A percentile compares a stretch with the other conserved stretches of the same genome.
These are phyloP conservation scores for Chiroxiphia lanceolata DNA, from an alignment of 2,797 vertebrate genomes.

Conservation along the genomic window DNA sequence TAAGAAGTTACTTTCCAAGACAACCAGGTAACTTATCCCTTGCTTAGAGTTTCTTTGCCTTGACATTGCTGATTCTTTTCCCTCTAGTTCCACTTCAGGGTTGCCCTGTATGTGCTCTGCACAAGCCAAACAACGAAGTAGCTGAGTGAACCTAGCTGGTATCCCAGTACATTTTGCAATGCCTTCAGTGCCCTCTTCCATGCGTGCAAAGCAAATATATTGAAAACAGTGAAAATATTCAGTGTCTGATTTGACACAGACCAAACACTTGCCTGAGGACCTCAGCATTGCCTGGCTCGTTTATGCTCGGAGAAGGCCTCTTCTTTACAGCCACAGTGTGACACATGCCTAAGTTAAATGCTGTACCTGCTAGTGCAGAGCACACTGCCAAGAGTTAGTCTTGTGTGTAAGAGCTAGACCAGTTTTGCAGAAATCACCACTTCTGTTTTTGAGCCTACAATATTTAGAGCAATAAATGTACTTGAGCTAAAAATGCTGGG, in stretches of 20 bases:
- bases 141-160: background rate
- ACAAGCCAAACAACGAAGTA: background rate
- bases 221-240: background rate
- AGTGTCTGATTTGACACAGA: background rate
- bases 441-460: background rate
- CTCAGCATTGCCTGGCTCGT: background rate
- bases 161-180: background rate
- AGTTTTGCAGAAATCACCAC: background rate
- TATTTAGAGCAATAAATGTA: background rate
- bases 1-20: background rate
- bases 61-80: background rate
- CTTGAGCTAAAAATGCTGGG: background rate
- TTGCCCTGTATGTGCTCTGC: background rate
- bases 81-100: background rate
- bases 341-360: rapidly evolving
- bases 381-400: background rate
- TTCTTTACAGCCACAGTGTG: background rate
- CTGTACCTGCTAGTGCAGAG: background rate
- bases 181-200: background rate
- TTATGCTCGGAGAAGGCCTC: background rate
- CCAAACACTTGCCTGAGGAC: background rate
- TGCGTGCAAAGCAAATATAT: background rate
- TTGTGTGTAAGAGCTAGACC: background rate
- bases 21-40: background rate
- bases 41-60: background rate